A percentile compares a stretch with the other conserved stretches of the same genome.
Conservation (phyloP, 2,888 invertebrate species). For the Cephus runcator region DNA sequence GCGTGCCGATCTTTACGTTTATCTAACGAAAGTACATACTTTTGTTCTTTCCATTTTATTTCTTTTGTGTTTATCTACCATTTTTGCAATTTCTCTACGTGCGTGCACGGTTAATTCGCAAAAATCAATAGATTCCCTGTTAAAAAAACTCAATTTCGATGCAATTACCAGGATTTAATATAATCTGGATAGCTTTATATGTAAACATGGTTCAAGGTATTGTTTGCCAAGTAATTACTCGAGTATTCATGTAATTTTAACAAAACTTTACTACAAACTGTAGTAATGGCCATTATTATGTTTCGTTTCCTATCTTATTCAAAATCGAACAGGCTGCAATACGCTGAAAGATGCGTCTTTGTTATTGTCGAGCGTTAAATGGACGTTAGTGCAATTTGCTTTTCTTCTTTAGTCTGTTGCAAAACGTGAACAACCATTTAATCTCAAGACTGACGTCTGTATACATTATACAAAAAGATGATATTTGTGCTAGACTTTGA, state of each 20-base stretch:
- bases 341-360: not conserved
- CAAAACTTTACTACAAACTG: not conserved
- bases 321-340: not conserved
- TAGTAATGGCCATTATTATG: not conserved
- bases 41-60: not conserved
- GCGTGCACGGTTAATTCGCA: not conserved
- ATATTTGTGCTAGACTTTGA: not conserved
- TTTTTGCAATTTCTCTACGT: not conserved
- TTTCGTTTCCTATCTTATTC: not conserved
- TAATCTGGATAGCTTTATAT: not conserved
- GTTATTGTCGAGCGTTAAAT: not conserved
- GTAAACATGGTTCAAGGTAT: not conserved
- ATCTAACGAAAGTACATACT: not conserved
- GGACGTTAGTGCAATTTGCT: not conserved
- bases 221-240: not conserved
- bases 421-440: not conserved
- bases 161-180: not conserved
- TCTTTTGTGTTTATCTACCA: not conserved
- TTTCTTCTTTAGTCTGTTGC: not conserved
- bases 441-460: slow-evolving; percentile 1
- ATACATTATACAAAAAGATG: slow-evolving; percentile 6
- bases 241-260: not conserved
- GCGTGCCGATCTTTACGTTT: not conserved
- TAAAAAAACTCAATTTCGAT: not conserved
- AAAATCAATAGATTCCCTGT: not conserved